Percentiles rank a stretch among this genome's conserved stretches.
phyloP scores from a whole-genome alignment of 2,888 invertebrate species.

The Sinotaia quadrata region DNA sequence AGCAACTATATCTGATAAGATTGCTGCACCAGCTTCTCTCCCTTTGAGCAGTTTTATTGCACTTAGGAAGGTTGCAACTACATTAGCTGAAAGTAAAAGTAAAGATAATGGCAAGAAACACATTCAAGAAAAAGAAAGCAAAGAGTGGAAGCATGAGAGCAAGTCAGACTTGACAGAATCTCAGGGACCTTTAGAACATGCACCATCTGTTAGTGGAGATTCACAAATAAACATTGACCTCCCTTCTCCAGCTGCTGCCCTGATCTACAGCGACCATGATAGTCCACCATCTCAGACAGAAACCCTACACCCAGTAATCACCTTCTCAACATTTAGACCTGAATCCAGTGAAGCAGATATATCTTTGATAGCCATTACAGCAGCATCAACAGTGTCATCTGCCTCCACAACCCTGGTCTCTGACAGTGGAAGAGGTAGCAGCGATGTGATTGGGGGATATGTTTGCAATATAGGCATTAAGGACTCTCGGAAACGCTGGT shows the following conservation, averaged over 20 bases:
- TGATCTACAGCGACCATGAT: constrained; percentile 44
- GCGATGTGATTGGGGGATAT: constrained; percentile 11
- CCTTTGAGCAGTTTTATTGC: no score
- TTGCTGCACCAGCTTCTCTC: no score
- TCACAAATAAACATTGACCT: constrained; percentile 40
- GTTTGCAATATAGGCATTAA: constrained; percentile 8
- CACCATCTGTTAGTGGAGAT: constrained; percentile 12
- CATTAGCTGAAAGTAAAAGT: no score
- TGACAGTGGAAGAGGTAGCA: not conserved
- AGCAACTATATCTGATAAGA: no score
- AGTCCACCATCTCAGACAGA: constrained; percentile 39
- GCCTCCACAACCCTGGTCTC: constrained; percentile 9
- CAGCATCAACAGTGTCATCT: not conserved
- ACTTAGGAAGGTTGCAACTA: no score
- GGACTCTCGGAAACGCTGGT: constrained; percentile 36
- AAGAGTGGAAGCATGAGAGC: not conserved
- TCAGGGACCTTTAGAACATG: not conserved
- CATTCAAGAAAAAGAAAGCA: not conserved
- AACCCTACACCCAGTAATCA: constrained; percentile 24
- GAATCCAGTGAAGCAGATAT: constrained; percentile 32
- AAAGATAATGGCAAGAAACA: not conserved
- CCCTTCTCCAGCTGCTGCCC: constrained; percentile 53
- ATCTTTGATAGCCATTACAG: not conserved
- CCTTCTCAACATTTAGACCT: constrained; percentile 44
- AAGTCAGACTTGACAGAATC: not conserved